phyloP scores from a whole-genome alignment of 2,797 vertebrate species.

The Alfaro cultratus region DNA sequence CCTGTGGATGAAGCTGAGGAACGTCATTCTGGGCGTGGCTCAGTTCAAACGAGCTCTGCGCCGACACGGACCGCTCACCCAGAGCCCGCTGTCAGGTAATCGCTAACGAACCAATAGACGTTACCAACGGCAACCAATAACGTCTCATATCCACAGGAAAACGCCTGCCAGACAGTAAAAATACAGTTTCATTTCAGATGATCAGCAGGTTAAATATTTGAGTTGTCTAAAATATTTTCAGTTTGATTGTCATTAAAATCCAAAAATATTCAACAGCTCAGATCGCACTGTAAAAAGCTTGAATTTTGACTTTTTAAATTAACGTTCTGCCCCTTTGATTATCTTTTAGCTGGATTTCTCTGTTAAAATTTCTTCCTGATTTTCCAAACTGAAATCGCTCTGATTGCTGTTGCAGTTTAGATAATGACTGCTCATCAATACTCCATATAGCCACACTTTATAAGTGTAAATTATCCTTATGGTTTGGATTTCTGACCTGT shows the following conservation, averaged over 20 bases:
- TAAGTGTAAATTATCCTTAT: not conserved
- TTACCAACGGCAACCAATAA: not conserved
- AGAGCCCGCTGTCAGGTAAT: constrained; percentile 88
- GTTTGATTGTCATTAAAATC: not conserved
- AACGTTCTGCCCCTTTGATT: too few species aligned
- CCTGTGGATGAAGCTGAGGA: constrained; percentile 97
- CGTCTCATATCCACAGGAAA: not conserved
- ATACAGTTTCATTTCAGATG: not conserved
- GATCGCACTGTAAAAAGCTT: not conserved
- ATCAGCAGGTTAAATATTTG: not conserved
- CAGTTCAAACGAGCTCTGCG: constrained; percentile 93
- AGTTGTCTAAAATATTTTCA: not conserved
- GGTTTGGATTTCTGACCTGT: not conserved
- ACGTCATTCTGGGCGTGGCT: constrained; percentile 92
- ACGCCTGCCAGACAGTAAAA: not conserved
- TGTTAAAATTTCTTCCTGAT: not conserved
- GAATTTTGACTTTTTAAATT: not conserved
- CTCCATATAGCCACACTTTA: not conserved
- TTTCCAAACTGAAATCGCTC: not conserved
- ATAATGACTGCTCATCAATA: not conserved
- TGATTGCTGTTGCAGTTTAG: not conserved
- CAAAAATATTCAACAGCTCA: not conserved
- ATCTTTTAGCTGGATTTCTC: not conserved
- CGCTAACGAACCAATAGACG: not conserved
- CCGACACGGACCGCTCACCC: constrained; percentile 79